A percentile compares a stretch with the other conserved stretches of the same genome.
These are phyloP conservation scores for Yponomeuta malinellus DNA, from an alignment of 2,888 invertebrate species.

Conservation along the genomic window DNA sequence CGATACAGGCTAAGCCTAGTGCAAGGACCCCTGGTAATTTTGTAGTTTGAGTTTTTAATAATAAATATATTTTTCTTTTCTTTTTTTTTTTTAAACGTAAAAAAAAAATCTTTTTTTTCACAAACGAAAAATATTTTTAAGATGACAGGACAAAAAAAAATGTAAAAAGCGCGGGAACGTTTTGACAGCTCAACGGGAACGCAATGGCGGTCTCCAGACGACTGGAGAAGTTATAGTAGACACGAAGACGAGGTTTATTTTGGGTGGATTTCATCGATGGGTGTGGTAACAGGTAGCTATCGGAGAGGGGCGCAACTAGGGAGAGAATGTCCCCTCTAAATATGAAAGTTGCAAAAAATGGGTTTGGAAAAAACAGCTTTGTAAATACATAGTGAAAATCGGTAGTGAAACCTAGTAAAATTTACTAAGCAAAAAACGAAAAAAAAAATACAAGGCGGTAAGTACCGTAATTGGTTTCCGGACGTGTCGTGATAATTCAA, in stretches of 20 bases:
- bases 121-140: no score
- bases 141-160: not conserved
- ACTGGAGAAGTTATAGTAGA: conserved; percentile 43
- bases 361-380: not conserved
- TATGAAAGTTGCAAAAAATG: not conserved
- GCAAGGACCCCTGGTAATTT: no score
- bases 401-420: no score
- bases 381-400: no score
- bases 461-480: no score
- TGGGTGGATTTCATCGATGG: not conserved
- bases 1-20: no score
- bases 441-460: no score
- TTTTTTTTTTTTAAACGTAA: not conserved
- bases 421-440: no score
- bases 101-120: not conserved
- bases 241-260: conserved; percentile 37
- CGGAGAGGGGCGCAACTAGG: not conserved
- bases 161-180: conserved; percentile 32
- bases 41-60: no score
- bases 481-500: no score
- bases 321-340: not conserved
- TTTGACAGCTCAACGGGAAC: conserved; percentile 20
- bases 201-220: conserved; percentile 38
- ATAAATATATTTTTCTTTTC: no score
- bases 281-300: not conserved